These are phyloP conservation scores for Elephas maximus DNA, from an alignment of 2,113 vertebrate species.

Conservation along the genomic window DNA sequence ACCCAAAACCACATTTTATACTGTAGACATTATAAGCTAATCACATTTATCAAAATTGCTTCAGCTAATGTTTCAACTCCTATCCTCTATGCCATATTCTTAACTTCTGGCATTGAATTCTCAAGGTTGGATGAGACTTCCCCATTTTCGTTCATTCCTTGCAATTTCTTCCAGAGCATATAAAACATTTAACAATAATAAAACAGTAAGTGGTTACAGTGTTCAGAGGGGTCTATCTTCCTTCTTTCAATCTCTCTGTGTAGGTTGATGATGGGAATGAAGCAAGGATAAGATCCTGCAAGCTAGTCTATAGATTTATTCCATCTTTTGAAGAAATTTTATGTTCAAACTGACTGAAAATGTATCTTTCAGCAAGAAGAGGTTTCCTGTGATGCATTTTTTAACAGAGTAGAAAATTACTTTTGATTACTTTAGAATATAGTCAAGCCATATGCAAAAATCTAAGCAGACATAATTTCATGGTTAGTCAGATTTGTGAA, in stretches of 20 bases:
- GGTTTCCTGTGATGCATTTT: constrained; percentile 32
- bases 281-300: background rate
- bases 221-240: background rate
- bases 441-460: constrained; percentile 14
- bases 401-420: constrained; percentile 42
- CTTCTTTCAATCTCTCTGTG: background rate
- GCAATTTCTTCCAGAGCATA: background rate
- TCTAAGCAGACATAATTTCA: constrained; percentile 42
- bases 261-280: background rate
- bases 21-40: background rate
- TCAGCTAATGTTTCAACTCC: constrained; percentile 24
- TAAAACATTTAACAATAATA: constrained; percentile 32
- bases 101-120: constrained; percentile 32
- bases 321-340: constrained; percentile 41
- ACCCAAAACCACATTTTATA: background rate
- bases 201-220: background rate
- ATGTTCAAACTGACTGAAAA: constrained; percentile 41
- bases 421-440: constrained; percentile 61
- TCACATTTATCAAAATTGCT: background rate
- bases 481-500: constrained; percentile 37
- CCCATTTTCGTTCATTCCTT: background rate
- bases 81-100: background rate
- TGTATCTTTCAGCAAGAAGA: background rate
- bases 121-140: background rate
- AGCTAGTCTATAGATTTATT: constrained; percentile 27